These are phyloP conservation scores for Drosophila neonasuta DNA, from an alignment of 2,888 invertebrate species.

Conservation along the genomic window DNA sequence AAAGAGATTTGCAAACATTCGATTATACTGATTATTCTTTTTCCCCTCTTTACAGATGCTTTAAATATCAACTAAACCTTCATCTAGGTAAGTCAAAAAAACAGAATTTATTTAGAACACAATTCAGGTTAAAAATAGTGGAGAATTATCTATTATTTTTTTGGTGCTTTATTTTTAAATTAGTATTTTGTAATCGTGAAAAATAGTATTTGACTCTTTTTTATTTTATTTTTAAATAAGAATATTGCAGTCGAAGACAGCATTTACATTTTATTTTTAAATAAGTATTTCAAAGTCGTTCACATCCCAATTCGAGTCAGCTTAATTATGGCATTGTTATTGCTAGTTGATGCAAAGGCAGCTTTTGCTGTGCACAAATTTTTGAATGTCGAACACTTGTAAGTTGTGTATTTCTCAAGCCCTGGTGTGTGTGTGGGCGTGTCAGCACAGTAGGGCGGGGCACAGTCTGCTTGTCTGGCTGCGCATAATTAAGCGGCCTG, in stretches of 20 bases:
- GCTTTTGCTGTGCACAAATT: constrained; percentile 46
- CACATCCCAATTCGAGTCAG: not conserved
- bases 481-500: constrained; percentile 65
- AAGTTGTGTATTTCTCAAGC: constrained; percentile 35
- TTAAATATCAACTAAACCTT: too few species aligned
- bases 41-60: too few species aligned
- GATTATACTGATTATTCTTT: too few species aligned
- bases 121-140: too few species aligned
- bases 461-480: constrained; percentile 27
- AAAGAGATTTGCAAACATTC: too few species aligned
- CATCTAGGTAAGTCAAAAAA: too few species aligned
- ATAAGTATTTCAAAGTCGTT: constrained; percentile 13
- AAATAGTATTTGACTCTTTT: too few species aligned
- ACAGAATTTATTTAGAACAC: too few species aligned
- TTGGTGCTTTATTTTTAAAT: not conserved
- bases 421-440: not conserved
- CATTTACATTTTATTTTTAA: too few species aligned
- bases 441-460: constrained; percentile 8
- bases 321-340: constrained; percentile 45
- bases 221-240: not conserved
- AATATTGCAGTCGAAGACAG: too few species aligned
- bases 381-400: constrained; percentile 47
- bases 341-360: constrained; percentile 46
- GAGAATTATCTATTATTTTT: too few species aligned
- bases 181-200: too few species aligned